Evolutionary conservation across 2,888 invertebrate genomes (phyloP), one percentile per base, ranked within the genome.

Genomic region (Leucophenga montana): DNA sequence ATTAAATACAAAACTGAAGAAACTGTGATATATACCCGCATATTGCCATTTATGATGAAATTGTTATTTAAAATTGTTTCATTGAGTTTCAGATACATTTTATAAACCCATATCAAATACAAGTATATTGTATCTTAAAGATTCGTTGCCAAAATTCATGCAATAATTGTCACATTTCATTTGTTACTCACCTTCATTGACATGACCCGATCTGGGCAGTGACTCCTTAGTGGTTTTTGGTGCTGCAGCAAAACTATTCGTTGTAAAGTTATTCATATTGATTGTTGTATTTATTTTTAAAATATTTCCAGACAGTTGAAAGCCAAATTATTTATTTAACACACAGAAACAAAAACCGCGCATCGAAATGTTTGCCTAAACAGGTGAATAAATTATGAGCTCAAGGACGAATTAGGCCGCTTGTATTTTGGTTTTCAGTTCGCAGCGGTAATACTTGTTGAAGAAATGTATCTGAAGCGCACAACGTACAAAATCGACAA

Each of bases 171-270:
- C 14, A 50, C 31, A 27, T 27, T 9, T 39, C 18, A 50, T 50
- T 64, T 27, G 11, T 27, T 33, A 79, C 88, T 85, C 85, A 91
- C 91, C 91, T 90, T 92, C 93, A 84, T 90, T 93, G 66, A 93
- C 93, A 85, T 92, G 91, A 74, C 93, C 93, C 78, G 91, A 90
- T 87, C 91, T 92, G 50, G 93, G 92, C 85, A 92, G 85, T 67
- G 91, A 89, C 86, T 92, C 92, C 67, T 87, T 85, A 73, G 86
- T 87, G 70, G 86, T 83, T 75, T 85, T 86, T 70, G 87, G 69
- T 59, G 81, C 84, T 69, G 87, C 87, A 76, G 87, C 85, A 27
- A 84, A 76, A 75, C 83, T 83, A 68, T 82, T 80, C 71, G 87
- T 88, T 75, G 87, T 88, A 68, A 87, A 84, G 81, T 88, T 87